These are phyloP conservation scores for Drosophila insularis DNA, from an alignment of 1,140 invertebrate species.

Conservation along the genomic window DNA sequence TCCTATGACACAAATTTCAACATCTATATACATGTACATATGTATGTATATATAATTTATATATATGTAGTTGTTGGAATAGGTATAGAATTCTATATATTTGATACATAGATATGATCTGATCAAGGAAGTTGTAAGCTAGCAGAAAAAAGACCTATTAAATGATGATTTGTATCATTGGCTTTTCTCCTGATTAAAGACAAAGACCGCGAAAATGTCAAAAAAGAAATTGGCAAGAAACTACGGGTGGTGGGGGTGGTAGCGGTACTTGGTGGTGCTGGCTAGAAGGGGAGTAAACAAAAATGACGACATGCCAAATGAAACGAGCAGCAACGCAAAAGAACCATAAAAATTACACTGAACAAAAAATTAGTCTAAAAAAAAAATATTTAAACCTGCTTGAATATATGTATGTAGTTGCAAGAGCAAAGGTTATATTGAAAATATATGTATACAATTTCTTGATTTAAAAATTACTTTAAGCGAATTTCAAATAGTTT, in stretches of 20 bases:
- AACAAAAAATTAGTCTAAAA: background rate
- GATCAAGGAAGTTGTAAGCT: constrained; percentile 72
- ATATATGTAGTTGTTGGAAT: too few relatives aligned
- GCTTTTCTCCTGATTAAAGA: constrained; percentile 21
- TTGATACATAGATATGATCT: constrained; percentile 22
- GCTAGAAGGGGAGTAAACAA: constrained; percentile 57
- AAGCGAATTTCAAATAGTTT: background rate
- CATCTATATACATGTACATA: constrained; percentile 26
- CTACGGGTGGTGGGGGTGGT: constrained; percentile 8
- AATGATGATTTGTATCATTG: constrained; percentile 68
- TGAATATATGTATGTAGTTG: too few relatives aligned
- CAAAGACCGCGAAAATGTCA: constrained; percentile 53
- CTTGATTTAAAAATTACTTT: background rate
- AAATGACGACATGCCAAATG: constrained; percentile 68
- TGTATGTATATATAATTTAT: background rate
- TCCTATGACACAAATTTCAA: constrained; percentile 55
- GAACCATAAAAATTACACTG: constrained; percentile 40
- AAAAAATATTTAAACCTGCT: too few relatives aligned
- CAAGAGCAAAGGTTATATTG: too few relatives aligned
- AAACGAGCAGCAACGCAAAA: constrained; percentile 36
- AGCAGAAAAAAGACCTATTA: constrained; percentile 50
- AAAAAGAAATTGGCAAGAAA: constrained; percentile 12
- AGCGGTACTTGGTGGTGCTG: background rate
- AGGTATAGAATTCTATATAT: constrained; percentile 15
- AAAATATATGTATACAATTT: too few relatives aligned